Evolutionary conservation across 1,140 invertebrate species (phyloP), one percentile per base, ranked within the genome.

Genomic region (Triops longicaudatus): DNA sequence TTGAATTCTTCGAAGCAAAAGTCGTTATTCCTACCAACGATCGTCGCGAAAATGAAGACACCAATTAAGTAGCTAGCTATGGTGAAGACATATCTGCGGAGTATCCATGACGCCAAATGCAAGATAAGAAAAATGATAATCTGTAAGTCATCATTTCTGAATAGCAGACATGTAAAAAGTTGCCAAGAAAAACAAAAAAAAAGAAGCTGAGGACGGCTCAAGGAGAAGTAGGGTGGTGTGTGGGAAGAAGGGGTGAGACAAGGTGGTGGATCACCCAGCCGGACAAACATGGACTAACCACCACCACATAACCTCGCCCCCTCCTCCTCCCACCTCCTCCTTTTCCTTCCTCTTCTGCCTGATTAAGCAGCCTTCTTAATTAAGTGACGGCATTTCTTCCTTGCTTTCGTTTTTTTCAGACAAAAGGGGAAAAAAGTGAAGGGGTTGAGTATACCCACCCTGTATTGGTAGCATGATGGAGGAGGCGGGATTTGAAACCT

Each of bases 41-140:
- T 97, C 14, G 95, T 98, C n/a, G 96, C 95, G 85, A 98, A 98
- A 83, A 98, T 96, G 87, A 98, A 98, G 43, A 98, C 95, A 77
- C 96, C 96, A 81, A 98, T 97, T 79, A 98, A 88, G 86, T 98
- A 98, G 85, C 95, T 97, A 80, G 96, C 91, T 83, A 98, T 98
- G 76, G 95, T 97, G 85, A 98, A 98, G 81, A 97, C 88, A 85
- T 97, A 98, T 87, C 96, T 98, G 88, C 74, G 88, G 84, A 81
- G 81, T 82, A 75, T 73, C 71, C 81, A 9, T 26, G 42, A 44
- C 31, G 44, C 26, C 28, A 37, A 37, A 74, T 37, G 5, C 12
- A 74, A 74, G 22, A 74, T 17, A 43, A 43, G 22, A 74, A 74
- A 31, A 74, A n/a, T 27, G 17, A 74, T 74, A 12, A 74, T 31